These are phyloP conservation scores for Heteropelma amictum DNA, from an alignment of 2,888 invertebrate genomes.

Conservation along the genomic window DNA sequence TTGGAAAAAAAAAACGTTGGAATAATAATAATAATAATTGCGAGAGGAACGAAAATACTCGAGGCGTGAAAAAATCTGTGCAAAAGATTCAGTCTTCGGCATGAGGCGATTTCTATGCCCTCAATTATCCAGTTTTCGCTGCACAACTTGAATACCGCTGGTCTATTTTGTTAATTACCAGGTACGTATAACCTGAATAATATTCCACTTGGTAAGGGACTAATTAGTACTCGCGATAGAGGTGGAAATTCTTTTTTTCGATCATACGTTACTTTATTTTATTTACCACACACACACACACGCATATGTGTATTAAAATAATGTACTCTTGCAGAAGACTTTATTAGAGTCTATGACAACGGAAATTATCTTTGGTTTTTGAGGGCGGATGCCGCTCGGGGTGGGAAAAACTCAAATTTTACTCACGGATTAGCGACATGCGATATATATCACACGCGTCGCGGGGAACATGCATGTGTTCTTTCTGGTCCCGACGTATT, in stretches of 20 bases:
- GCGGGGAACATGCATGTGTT: neutral
- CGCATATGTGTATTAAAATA: neutral
- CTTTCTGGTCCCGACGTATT: neutral
- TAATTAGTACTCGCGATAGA: slow-evolving; percentile 22
- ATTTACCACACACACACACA: too few species aligned
- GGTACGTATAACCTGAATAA: slow-evolving; percentile 23
- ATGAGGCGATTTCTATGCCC: slow-evolving; percentile 18
- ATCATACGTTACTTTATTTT: too few species aligned
- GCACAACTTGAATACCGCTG: slow-evolving; percentile 2
- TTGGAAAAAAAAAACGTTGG: neutral
- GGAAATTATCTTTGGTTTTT: too few species aligned
- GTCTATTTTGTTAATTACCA: slow-evolving; percentile 10
- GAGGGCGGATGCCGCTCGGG: too few species aligned
- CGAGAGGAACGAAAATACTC: neutral
- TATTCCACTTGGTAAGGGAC: slow-evolving; percentile 25
- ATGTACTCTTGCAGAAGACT: too few species aligned
- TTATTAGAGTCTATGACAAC: too few species aligned
- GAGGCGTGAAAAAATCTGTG: slow-evolving; percentile 6
- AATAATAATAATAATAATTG: slow-evolving; percentile 20
- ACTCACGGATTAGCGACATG: too few species aligned
- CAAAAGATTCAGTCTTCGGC: slow-evolving; percentile 7
- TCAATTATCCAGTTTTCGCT: slow-evolving; percentile 44
- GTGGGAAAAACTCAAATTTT: too few species aligned
- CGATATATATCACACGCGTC: too few species aligned
- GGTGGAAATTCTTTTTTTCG: too few species aligned